These are phyloP conservation scores for Pachymerium ferrugineum DNA, from an alignment of 2,888 invertebrate genomes.

Conservation along the genomic window DNA sequence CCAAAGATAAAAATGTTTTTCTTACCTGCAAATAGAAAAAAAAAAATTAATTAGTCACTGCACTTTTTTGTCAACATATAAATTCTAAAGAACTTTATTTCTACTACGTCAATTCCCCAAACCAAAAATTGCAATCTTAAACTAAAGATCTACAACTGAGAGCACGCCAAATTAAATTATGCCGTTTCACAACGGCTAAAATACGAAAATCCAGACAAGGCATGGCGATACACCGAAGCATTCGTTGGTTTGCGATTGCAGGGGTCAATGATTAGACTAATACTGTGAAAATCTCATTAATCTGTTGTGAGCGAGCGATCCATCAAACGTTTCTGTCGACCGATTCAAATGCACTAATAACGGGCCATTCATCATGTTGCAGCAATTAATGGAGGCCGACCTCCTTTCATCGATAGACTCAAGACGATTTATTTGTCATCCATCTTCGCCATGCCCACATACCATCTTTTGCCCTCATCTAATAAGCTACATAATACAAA, in stretches of 20 bases:
- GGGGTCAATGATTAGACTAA: slow-evolving; percentile 27
- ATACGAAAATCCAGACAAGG: neutral
- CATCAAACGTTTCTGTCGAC: slow-evolving; percentile 31
- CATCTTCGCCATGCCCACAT: slow-evolving; percentile 27
- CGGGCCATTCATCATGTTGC: slow-evolving; percentile 31
- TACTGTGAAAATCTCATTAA: slow-evolving; percentile 31
- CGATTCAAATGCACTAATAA: slow-evolving; percentile 31
- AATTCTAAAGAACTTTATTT: too few species aligned
- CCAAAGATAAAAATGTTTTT: too few species aligned
- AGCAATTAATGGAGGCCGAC: slow-evolving; percentile 29
- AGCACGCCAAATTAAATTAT: slow-evolving; percentile 21
- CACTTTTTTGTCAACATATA: too few species aligned
- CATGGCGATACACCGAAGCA: neutral
- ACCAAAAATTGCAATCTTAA: too few species aligned
- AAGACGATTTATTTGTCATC: slow-evolving; percentile 31
- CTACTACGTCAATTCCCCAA: too few species aligned
- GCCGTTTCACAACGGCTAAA: neutral
- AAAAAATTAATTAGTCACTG: too few species aligned
- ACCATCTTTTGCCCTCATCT: neutral
- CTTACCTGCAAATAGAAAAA: too few species aligned
- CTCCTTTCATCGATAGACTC: slow-evolving; percentile 25
- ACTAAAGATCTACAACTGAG: too few species aligned
- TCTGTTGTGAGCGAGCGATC: slow-evolving; percentile 23
- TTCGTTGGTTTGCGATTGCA: neutral
- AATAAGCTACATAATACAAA: neutral